Evolutionary conservation across 2,888 invertebrate species (phyloP).

Genomic region (Patella depressa): DNA sequence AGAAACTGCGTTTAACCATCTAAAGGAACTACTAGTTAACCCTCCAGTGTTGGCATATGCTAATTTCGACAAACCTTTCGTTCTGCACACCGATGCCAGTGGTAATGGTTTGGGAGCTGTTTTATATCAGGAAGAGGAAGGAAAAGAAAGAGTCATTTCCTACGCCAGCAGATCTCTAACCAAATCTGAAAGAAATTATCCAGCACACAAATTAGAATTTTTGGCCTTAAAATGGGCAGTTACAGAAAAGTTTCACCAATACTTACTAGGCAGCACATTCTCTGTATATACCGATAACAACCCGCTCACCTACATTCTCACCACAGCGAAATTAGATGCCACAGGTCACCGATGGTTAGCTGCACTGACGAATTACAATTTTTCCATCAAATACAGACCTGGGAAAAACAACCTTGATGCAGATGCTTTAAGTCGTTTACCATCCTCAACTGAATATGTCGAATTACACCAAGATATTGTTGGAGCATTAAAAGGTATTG

Average conservation of each 20-base stretch:
- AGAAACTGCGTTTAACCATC: conserved; percentile 13
- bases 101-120: conserved; percentile 19
- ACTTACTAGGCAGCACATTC: conserved; percentile 27
- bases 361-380: too few relatives aligned
- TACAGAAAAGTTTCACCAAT: conserved; percentile 32
- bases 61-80: conserved; percentile 17
- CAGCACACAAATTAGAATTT: too few relatives aligned
- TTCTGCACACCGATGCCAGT: conserved; percentile 23
- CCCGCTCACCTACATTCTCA: background rate
- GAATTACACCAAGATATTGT: too few relatives aligned
- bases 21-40: conserved; percentile 17
- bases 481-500: too few relatives aligned
- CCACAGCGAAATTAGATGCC: too few relatives aligned
- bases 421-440: too few relatives aligned
- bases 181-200: conserved; percentile 20
- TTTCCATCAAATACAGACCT: too few relatives aligned
- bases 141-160: conserved; percentile 3
- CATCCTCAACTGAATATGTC: too few relatives aligned
- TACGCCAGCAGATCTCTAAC: conserved; percentile 13
- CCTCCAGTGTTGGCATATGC: conserved; percentile 24
- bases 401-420: too few relatives aligned
- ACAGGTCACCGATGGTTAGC: too few relatives aligned
- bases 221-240: conserved; percentile 33
- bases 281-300: conserved; percentile 32
- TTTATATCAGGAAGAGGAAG: conserved; percentile 21